Conservation (phyloP, 2,113 vertebrate genomes). For the Platichthys stellatus region DNA sequence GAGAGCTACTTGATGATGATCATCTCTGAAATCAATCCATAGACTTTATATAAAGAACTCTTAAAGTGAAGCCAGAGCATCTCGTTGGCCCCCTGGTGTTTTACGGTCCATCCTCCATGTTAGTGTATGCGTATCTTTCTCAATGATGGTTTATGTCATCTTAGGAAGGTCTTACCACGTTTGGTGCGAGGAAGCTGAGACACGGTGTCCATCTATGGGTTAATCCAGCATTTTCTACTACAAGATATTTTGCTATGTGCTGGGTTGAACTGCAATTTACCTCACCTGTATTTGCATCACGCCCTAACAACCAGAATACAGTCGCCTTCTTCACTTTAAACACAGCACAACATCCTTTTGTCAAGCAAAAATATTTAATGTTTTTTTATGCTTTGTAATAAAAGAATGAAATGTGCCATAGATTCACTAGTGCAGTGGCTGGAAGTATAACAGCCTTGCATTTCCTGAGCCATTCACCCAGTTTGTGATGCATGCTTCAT, state of each 20-base stretch:
- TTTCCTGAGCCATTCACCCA: slow-evolving; percentile 11
- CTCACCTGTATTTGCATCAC: neutral
- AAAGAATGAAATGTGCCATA: slow-evolving; percentile 14
- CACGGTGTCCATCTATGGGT: too few species aligned
- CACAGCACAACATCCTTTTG: neutral
- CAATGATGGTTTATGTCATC: too few species aligned
- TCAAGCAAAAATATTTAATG: neutral
- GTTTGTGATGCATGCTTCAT: slow-evolving; percentile 26
- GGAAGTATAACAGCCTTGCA: neutral
- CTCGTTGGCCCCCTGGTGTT: too few species aligned
- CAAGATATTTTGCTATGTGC: neutral
- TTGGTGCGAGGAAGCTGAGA: too few species aligned
- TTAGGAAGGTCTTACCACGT: too few species aligned
- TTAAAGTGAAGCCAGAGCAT: too few species aligned
- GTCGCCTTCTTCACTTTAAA: neutral
- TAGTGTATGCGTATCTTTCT: too few species aligned
- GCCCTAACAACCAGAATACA: neutral
- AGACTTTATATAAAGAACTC: too few species aligned
- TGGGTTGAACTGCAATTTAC: neutral
- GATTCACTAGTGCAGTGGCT: slow-evolving; percentile 1
- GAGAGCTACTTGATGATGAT: neutral
- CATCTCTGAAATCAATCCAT: neutral
- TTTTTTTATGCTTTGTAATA: neutral
- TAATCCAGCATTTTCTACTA: neutral
- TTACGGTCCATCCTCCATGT: too few species aligned